phyloP scores from a whole-genome alignment of 2,888 invertebrate genomes.

The Troglohyphantes excavatus region DNA sequence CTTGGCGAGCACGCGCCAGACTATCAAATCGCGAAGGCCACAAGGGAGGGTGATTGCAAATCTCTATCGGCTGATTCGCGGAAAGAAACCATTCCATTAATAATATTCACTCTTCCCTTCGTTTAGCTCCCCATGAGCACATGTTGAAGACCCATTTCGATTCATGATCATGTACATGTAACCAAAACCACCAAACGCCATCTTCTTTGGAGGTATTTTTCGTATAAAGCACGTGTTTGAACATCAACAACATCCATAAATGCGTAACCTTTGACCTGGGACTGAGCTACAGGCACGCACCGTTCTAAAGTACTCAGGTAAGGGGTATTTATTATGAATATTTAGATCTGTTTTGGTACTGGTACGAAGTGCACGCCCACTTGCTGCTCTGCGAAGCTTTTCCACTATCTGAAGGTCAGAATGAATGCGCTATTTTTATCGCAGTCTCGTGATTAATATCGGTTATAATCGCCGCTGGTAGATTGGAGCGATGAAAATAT shows the following conservation, averaged over 20 bases:
- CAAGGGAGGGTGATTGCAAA: constrained; percentile 18
- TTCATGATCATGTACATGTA: neutral
- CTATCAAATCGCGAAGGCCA: constrained; percentile 52
- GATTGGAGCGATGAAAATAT: neutral
- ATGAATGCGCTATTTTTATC: constrained; percentile 33
- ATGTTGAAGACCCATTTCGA: neutral
- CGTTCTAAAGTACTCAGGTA: neutral
- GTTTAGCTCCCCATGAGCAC: neutral
- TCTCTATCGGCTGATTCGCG: constrained; percentile 34
- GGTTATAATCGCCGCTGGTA: constrained; percentile 8
- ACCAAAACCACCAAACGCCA: neutral
- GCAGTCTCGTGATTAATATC: constrained; percentile 39
- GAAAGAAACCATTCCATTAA: constrained; percentile 36
- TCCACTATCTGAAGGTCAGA: constrained; percentile 43
- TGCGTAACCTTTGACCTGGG: constrained; percentile 23
- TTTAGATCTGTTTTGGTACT: neutral
- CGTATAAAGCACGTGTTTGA: neutral
- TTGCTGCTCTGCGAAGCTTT: constrained; percentile 16
- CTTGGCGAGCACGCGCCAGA: constrained; percentile 58
- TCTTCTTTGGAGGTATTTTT: neutral
- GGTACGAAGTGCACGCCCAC: constrained; percentile 36
- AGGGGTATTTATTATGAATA: neutral
- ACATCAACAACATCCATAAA: neutral
- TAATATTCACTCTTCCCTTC: constrained; percentile 22
- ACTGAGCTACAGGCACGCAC: constrained; percentile 1